Conservation (phyloP, 2,113 vertebrate species). For the Pituophis catenifer region DNA sequence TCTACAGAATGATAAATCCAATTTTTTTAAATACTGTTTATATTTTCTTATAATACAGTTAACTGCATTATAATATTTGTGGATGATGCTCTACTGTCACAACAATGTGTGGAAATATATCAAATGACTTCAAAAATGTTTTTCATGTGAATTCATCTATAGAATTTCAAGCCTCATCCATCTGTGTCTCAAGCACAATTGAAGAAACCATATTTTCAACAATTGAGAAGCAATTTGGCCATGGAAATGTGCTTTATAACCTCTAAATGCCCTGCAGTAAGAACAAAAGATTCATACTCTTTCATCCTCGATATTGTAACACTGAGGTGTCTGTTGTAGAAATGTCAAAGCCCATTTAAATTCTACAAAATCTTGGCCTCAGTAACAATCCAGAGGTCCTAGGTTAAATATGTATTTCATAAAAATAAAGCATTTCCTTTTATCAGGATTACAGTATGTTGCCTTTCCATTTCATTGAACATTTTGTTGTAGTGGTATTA, state of each 20-base stretch:
- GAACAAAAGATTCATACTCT: not conserved
- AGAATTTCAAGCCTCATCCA: not conserved
- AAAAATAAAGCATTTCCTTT: constrained; percentile 7
- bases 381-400: not conserved
- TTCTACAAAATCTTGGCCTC: constrained; percentile 7
- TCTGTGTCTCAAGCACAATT: not conserved
- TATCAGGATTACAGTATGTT: constrained; percentile 15
- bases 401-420: not conserved
- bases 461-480: constrained; percentile 16
- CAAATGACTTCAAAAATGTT: not conserved
- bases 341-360: constrained; percentile 6
- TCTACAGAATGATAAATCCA: not conserved
- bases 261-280: constrained; percentile 1
- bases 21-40: not conserved
- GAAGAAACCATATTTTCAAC: constrained; percentile 10
- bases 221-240: not conserved
- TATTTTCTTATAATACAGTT: not conserved
- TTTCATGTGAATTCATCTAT: not conserved
- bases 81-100: not conserved
- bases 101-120: not conserved
- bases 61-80: not conserved
- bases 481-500: not conserved
- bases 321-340: constrained; percentile 3
- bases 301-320: not conserved
- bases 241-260: constrained; percentile 21